These are phyloP conservation scores for Philotrypesis tridentata DNA, from an alignment of 1,140 invertebrate species.

Conservation along the genomic window DNA sequence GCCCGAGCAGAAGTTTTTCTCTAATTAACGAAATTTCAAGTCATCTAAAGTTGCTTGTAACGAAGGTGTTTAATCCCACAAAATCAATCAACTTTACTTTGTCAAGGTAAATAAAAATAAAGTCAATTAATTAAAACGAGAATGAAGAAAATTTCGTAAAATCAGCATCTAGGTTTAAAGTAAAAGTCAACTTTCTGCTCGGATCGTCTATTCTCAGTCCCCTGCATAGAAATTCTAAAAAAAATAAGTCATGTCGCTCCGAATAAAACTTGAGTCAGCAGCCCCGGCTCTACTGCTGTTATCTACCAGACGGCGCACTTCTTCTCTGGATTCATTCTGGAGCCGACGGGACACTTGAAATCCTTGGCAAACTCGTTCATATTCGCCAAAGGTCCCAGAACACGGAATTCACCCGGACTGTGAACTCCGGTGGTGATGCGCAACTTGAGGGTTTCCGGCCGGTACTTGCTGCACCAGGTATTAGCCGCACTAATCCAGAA, in stretches of 20 bases:
- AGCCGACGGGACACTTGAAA: constrained; percentile 88
- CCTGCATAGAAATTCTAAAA: background rate
- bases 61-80: no score
- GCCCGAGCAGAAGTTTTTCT: background rate
- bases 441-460: constrained; percentile 83
- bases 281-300: background rate
- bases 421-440: constrained; percentile 85
- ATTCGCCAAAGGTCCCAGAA: constrained; percentile 92
- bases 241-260: background rate
- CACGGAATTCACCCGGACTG: constrained; percentile 87
- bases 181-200: constrained; percentile 6
- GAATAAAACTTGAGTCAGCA: background rate
- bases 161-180: no score
- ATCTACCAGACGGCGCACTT: constrained; percentile 90
- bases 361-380: constrained; percentile 89
- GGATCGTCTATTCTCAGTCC: background rate
- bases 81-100: no score
- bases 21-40: background rate
- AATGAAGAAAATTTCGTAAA: no score
- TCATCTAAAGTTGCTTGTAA: no score
- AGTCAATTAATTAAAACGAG: background rate
- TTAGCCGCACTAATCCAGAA: constrained; percentile 86
- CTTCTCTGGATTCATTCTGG: constrained; percentile 89
- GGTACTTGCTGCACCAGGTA: constrained; percentile 80
- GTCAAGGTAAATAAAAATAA: no score